Base-by-base conservation (phyloP, 2,797 vertebrate species). In the Allochrocebus solatus region DNA sequence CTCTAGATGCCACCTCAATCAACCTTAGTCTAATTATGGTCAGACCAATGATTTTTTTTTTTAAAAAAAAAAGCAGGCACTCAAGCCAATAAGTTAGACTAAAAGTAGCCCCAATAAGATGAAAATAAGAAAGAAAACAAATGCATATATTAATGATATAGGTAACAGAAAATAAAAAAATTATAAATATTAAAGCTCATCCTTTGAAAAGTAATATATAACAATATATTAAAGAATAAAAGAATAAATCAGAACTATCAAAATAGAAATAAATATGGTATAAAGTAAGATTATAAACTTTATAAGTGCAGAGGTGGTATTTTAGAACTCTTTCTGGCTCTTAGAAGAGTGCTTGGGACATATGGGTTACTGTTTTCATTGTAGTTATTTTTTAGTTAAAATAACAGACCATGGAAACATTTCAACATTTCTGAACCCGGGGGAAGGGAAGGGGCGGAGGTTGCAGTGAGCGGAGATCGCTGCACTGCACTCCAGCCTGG, bases 241-340 rank as follows among this genome's bases (percentile, higher is more conserved):
- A 87, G 19, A 24, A 30, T 46, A 41, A 86, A 50, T 64, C 3
- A 57, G 28, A 36, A n/a, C 0, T 48, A 6, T 82, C 4, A 78
- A 83, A 82, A 36, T 1, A 86, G 4, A 6, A 9, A 1, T n/a
- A 57, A 93, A 22, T 28, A 10, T 80, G 30, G 1, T 48, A 39
- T 87, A 59, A 74, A 82, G 11, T 21, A 78, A 79, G 12, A 6
- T 2, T 11, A 0, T 46, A 10, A 14, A 4, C 16, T 33, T 17
- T 19, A 16, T 19, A 4, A 13, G 0, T 7, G 3, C 36, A 50
- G 11, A 53, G 2, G 4, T 8, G 8, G 1, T 9, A 2, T 8
- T 70, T 96, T 14, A 30, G 5, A 28, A 28, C 19, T 83, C 28
- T 46, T 24, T 74, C 43, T 55, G 46, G 10, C 11, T 19, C 21